Evolutionary conservation across 92 coral and sea anemone species (phyloP).

Genomic region (Palythoa caribaeorum): DNA sequence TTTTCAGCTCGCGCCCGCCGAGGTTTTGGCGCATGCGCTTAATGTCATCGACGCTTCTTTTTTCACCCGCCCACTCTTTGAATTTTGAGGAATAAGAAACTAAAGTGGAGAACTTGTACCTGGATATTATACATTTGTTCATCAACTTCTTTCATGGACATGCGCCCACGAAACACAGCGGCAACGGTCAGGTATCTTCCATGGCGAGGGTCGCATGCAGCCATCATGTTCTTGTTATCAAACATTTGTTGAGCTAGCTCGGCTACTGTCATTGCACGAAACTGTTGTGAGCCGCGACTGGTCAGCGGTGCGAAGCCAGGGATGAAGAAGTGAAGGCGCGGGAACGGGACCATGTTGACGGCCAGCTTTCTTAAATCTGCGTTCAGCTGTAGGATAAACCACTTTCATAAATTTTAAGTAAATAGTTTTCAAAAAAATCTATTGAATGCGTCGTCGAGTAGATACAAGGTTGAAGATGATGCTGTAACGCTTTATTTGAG

Average conservation of each 20-base stretch:
- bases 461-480: too few species aligned
- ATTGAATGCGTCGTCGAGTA: too few species aligned
- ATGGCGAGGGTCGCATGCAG: constrained; percentile 96
- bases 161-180: constrained; percentile 94
- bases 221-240: constrained; percentile 98
- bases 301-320: constrained; percentile 98
- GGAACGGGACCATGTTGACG: constrained; percentile 97
- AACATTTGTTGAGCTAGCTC: constrained; percentile 98
- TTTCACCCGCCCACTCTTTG: too few species aligned
- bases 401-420: background rate
- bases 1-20: too few species aligned
- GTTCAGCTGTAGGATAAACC: constrained; percentile 66
- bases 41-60: too few species aligned
- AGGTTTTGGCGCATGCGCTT: too few species aligned
- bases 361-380: constrained; percentile 92
- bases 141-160: constrained; percentile 98
- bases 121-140: constrained; percentile 95
- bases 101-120: background rate
- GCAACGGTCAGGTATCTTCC: constrained; percentile 95
- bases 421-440: too few species aligned
- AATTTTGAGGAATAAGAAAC: background rate
- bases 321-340: constrained; percentile 96
- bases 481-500: too few species aligned
- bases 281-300: constrained; percentile 93
- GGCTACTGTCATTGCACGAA: constrained; percentile 85